Percentiles rank a stretch among this genome's conserved stretches.
Evolutionary conservation across 2,888 invertebrate genomes (phyloP).

Genomic region (Plemyria rubiginata): DNA sequence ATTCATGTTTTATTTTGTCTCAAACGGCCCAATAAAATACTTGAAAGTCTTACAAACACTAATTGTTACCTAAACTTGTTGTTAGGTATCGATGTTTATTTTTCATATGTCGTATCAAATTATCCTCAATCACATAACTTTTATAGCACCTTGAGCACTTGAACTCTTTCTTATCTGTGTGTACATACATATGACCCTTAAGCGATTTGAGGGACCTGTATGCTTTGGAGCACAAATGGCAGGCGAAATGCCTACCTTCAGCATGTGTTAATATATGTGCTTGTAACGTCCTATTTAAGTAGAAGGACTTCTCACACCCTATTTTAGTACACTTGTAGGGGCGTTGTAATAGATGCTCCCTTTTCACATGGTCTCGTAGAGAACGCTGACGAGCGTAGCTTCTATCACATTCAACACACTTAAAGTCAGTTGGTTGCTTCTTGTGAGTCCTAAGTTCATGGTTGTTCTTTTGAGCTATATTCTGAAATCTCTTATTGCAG

Average conservation of each 20-base stretch:
- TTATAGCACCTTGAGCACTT: constrained; percentile 7
- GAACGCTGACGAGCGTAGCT: neutral
- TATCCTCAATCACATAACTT: constrained; percentile 1
- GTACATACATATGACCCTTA: constrained; percentile 2
- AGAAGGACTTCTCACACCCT: constrained; percentile 7
- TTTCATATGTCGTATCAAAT: constrained; percentile 11
- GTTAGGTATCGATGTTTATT: neutral
- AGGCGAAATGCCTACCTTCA: neutral
- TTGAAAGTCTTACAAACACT: too few relatives aligned
- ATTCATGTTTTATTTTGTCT: too few relatives aligned
- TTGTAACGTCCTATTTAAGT: neutral
- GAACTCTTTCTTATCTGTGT: neutral
- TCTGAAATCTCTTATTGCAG: constrained; percentile 64
- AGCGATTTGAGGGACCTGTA: neutral
- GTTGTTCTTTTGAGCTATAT: constrained; percentile 9
- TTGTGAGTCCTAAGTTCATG: constrained; percentile 36
- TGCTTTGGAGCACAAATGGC: neutral
- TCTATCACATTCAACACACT: constrained; percentile 2
- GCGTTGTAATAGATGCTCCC: neutral
- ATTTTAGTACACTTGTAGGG: constrained; percentile 6
- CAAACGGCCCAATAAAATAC: too few relatives aligned
- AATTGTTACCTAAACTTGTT: too few relatives aligned
- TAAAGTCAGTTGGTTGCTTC: neutral
- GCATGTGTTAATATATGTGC: constrained; percentile 1
- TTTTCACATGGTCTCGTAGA: neutral